Conservation (phyloP, 2,113 vertebrate genomes). For the Salvelinus sp. region DNA sequence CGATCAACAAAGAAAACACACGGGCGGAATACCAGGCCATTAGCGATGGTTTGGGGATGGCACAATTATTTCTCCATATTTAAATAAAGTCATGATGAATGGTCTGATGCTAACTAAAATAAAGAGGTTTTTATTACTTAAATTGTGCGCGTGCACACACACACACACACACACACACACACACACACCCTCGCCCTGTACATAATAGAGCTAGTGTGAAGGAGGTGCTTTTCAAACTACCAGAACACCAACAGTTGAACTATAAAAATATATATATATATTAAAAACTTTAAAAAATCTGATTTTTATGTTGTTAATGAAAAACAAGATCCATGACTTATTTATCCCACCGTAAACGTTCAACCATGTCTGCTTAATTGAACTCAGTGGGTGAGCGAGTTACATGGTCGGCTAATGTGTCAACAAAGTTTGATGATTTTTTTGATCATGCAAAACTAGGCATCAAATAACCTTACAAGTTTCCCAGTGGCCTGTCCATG, state of each 20-base stretch:
- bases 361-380: constrained; percentile 47
- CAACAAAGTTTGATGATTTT: constrained; percentile 5
- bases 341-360: constrained; percentile 32
- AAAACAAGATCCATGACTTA: background rate
- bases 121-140: constrained; percentile 85
- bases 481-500: no score
- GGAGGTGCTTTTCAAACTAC: constrained; percentile 50
- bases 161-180: background rate
- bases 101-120: constrained; percentile 85
- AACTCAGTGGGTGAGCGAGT: constrained; percentile 67
- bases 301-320: background rate
- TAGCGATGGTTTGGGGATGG: constrained; percentile 80
- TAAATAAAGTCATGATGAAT: constrained; percentile 94
- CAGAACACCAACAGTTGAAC: constrained; percentile 17
- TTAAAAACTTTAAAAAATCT: no score
- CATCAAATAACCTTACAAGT: no score
- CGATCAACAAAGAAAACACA: constrained; percentile 96
- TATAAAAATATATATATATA: background rate
- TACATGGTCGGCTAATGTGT: constrained; percentile 41
- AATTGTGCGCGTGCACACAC: constrained; percentile 50
- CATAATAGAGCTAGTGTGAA: constrained; percentile 41
- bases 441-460: no score
- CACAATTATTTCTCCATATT: constrained; percentile 84
- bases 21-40: constrained; percentile 78
- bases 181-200: background rate